Evolutionary conservation across 1,140 invertebrate genomes (phyloP).

Genomic region (Pseudachorutes palmiensis): DNA sequence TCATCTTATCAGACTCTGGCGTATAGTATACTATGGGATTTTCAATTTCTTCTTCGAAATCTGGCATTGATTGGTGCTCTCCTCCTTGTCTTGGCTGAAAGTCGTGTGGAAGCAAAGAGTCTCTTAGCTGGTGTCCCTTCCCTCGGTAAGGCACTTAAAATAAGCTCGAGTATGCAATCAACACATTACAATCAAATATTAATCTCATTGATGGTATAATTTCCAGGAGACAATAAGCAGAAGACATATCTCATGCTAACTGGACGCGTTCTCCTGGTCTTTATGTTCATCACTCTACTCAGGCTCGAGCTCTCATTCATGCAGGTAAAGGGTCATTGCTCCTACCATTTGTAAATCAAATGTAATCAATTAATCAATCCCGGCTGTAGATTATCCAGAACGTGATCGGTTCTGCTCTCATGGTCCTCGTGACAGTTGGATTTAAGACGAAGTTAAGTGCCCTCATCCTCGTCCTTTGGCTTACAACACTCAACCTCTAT

Average conservation of each 20-base stretch:
- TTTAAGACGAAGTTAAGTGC: constrained; percentile 98
- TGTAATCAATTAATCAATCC: background rate
- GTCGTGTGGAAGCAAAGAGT: constrained; percentile 78
- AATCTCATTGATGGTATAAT: background rate
- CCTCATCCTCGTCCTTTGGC: constrained; percentile 80
- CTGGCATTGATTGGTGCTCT: constrained; percentile 92
- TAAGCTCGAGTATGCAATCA: background rate
- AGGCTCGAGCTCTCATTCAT: constrained; percentile 85
- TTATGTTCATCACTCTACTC: constrained; percentile 97
- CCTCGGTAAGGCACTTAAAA: constrained; percentile 51
- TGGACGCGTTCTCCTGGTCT: constrained; percentile 88
- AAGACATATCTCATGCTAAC: constrained; percentile 95
- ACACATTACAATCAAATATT: background rate
- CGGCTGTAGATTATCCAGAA: constrained; percentile 68
- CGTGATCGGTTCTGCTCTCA: constrained; percentile 83
- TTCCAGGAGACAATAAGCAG: constrained; percentile 80
- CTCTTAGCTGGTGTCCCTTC: constrained; percentile 97
- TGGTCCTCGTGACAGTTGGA: constrained; percentile 92
- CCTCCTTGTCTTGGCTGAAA: constrained; percentile 87
- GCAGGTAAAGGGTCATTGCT: constrained; percentile 53
- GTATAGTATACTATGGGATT: constrained; percentile 96
- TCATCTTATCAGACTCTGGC: constrained; percentile 77
- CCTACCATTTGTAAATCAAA: too few relatives aligned
- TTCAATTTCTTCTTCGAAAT: constrained; percentile 92
- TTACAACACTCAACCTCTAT: constrained; percentile 87